Base-by-base conservation (phyloP, 2,797 vertebrate genomes). In the Rhinatrema bivittatum region DNA sequence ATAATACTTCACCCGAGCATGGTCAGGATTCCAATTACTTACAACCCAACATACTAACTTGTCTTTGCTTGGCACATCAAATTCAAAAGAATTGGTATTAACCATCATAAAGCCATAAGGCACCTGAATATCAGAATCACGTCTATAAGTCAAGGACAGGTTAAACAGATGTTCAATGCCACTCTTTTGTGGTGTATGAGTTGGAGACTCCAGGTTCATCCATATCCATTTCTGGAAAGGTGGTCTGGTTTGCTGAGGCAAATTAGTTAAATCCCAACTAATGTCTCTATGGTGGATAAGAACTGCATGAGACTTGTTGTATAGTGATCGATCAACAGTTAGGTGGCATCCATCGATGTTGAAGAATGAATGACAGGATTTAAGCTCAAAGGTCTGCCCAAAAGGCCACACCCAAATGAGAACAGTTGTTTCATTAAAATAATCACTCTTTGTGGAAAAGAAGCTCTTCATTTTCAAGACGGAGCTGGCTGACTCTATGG, bases 341-440 rank as follows among this genome's bases (percentile, higher is more conserved):
- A 98, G 75, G 48, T 90, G 86, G 57, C 94, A 98, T 37, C 92
- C 91, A 0, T 93, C 90, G 20, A 98, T 94, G 42, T 88, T 92
- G 66, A 95, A 97, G 70, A 87, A 74, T 1, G 89, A 79, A 62
- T 89, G 85, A 68, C 95, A 98, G 31, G 90, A 90, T 4, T 79
- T 87, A 20, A 96, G 79, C 55, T 97, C 90, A 1, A 93, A 96
- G 6, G 88, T 94, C 51, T 94, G 90, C 26, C 93, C 94, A 25
- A 98, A 98, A 1, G 95, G 94, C 95, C 93, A 97, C 33, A 98
- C 86, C 95, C 95, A 98, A 52, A 98, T 86, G 44, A 98, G 74
- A 50, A 98, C 68, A 7, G 85, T 91, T 26, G 94, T 98, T 65
- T 91, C 82, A 53, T 96, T 98, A 31, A 80, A 50, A 60, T 87